phyloP scores from a whole-genome alignment of 2,888 invertebrate species.

The Chaetogeoica ovagalla region DNA sequence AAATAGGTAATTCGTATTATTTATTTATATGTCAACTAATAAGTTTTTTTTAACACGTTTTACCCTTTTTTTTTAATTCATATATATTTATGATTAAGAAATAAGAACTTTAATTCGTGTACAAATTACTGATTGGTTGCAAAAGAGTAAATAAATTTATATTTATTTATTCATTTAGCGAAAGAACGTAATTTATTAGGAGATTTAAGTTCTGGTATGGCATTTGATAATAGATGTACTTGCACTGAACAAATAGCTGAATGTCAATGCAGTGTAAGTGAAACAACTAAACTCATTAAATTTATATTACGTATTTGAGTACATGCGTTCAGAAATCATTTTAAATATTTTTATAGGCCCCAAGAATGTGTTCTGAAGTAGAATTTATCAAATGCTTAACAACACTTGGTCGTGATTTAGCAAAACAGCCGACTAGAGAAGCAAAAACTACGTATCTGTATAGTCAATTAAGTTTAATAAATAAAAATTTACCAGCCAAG shows the following conservation, averaged over 20 bases:
- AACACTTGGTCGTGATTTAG: conserved; percentile 80
- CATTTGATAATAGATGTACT: conserved; percentile 94
- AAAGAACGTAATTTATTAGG: conserved; percentile 65
- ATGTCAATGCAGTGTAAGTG: conserved; percentile 72
- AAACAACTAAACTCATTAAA: background rate
- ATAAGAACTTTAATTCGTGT: too few relatives aligned
- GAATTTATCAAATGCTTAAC: conserved; percentile 88
- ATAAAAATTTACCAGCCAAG: conserved; percentile 94
- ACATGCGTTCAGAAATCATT: conserved; percentile 61
- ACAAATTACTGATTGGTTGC: background rate
- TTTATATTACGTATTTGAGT: background rate
- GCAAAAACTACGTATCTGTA: conserved; percentile 88
- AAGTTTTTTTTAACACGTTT: background rate
- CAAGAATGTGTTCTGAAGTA: conserved; percentile 78
- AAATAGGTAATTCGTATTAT: conserved; percentile 25
- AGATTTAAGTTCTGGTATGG: conserved; percentile 89
- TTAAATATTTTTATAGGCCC: conserved; percentile 68
- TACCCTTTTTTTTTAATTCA: background rate
- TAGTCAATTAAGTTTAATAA: conserved; percentile 89
- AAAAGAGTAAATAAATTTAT: background rate
- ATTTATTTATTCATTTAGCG: conserved; percentile 20
- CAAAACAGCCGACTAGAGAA: conserved; percentile 82
- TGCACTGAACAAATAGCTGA: conserved; percentile 73
- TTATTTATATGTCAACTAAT: background rate
- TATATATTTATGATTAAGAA: conserved; percentile 7